Base-by-base conservation (phyloP, 2,113 vertebrate species). In the Ibidorhyncha struthersii region DNA sequence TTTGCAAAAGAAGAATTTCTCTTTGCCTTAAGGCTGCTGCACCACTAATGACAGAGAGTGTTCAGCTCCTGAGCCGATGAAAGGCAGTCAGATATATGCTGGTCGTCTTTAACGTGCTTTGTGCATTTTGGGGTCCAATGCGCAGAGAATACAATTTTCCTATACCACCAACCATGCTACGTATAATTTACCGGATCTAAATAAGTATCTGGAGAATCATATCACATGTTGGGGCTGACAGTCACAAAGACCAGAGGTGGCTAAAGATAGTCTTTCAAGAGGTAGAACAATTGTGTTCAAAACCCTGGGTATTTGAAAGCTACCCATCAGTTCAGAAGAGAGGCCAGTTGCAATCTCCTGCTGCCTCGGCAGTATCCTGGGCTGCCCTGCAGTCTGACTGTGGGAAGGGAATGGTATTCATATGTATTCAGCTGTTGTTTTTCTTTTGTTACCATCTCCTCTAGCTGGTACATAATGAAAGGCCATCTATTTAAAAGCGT, bases 1-100 rank as follows among this genome's bases (percentile, higher is more conserved):
- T 92, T 86, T 95, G 77, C 77, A 84, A 91, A 82, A 59, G 63
- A 84, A 77, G 32, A 67, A 69, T 66, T 79, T 73, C 16, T 74
- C 53, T 70, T 87, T 91, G 47, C 66, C 65, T 49, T 86, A 66
- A 77, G 63, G 29, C n/a, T 83, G 45, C 59, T 80, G 69, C 25
- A 56, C 36, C 20, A 12, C 65, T 83, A 67, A 86, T 22, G 71
- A 49, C 65, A 86, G 55, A 30, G 63, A 77, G 8, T 23, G 11
- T 58, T 89, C 56, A 69, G 61, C 59, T 78, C 90, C 80, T 71
- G 50, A 71, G 18, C 21, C 71, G 65, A 26, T 61, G 47, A 50
- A 92, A 79, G 56, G 65, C 30, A 59, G 38, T 18, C 43, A 59
- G 41, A 36, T 67, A 25, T 18, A 50, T 71, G 30, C 8, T 55